phyloP scores from a whole-genome alignment of 2,888 invertebrate genomes.

The Amphiduros pacificus region DNA sequence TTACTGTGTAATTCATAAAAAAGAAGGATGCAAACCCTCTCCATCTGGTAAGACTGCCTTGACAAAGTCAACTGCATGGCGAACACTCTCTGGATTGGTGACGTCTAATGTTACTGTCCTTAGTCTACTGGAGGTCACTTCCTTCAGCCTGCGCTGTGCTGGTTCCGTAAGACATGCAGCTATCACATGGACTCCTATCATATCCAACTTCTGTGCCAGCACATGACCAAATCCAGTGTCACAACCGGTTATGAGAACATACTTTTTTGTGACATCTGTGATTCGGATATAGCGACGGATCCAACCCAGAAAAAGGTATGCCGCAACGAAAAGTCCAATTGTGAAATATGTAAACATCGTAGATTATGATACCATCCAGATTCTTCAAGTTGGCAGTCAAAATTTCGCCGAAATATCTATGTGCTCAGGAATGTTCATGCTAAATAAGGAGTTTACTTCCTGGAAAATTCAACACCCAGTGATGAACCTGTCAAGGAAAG shows the following conservation, averaged over 20 bases:
- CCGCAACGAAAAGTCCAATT: slow-evolving; percentile 2
- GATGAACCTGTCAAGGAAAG: too few species aligned
- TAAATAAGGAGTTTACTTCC: too few species aligned
- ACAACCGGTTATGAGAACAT: slow-evolving; percentile 25
- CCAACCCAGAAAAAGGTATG: slow-evolving; percentile 13
- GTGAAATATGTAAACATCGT: too few species aligned
- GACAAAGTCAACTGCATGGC: slow-evolving; percentile 29
- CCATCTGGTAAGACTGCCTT: slow-evolving; percentile 25
- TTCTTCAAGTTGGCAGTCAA: too few species aligned
- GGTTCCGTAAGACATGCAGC: slow-evolving; percentile 25
- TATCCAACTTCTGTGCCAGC: slow-evolving; percentile 8
- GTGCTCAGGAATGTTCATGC: too few species aligned
- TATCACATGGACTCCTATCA: slow-evolving; percentile 21
- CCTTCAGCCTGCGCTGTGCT: slow-evolving; percentile 20
- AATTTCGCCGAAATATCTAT: too few species aligned
- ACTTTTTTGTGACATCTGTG: slow-evolving; percentile 13
- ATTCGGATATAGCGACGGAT: slow-evolving; percentile 13
- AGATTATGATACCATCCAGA: too few species aligned
- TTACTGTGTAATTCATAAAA: neutral
- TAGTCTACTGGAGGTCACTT: slow-evolving; percentile 13
- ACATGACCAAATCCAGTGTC: slow-evolving; percentile 27
- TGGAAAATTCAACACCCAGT: too few species aligned
- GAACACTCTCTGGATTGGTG: slow-evolving; percentile 31
- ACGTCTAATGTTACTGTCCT: slow-evolving; percentile 33
- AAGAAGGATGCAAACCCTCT: slow-evolving; percentile 28